Evolutionary conservation across 2,113 vertebrate species (phyloP).

Genomic region (Rousettus leschenaultii): DNA sequence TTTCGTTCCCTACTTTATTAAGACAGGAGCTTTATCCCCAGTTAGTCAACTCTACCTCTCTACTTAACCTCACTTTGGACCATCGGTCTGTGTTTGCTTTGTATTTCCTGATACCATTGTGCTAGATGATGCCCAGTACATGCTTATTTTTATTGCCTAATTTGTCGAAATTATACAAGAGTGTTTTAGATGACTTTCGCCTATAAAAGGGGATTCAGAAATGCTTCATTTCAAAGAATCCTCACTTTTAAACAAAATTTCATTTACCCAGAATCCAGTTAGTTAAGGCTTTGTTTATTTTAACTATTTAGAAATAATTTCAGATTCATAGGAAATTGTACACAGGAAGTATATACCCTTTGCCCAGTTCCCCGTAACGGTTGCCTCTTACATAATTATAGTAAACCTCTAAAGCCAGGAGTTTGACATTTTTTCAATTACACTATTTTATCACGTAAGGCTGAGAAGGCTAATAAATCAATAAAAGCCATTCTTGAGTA

Average conservation of each 20-base stretch:
- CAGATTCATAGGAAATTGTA: background rate
- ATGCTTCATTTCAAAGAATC: background rate
- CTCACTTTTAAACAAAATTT: background rate
- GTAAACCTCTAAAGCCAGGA: background rate
- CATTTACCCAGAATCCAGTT: background rate
- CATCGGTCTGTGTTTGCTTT: background rate
- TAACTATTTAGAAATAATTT: background rate
- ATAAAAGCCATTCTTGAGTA: background rate
- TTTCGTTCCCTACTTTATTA: background rate
- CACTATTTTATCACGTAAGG: too few species aligned
- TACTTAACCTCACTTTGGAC: background rate
- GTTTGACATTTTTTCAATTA: background rate
- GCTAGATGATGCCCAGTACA: background rate
- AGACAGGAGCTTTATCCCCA: background rate
- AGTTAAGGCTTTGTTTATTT: background rate
- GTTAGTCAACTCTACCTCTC: background rate
- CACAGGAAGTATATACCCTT: too few species aligned
- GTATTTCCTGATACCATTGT: background rate
- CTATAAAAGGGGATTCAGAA: background rate
- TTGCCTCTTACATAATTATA: background rate
- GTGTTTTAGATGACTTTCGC: background rate
- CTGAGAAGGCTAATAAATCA: background rate
- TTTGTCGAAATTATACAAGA: background rate
- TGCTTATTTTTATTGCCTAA: background rate
- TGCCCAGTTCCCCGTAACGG: background rate